Conservation (phyloP, 2,888 invertebrate species). For the Hirtodrosophila confusa region DNA sequence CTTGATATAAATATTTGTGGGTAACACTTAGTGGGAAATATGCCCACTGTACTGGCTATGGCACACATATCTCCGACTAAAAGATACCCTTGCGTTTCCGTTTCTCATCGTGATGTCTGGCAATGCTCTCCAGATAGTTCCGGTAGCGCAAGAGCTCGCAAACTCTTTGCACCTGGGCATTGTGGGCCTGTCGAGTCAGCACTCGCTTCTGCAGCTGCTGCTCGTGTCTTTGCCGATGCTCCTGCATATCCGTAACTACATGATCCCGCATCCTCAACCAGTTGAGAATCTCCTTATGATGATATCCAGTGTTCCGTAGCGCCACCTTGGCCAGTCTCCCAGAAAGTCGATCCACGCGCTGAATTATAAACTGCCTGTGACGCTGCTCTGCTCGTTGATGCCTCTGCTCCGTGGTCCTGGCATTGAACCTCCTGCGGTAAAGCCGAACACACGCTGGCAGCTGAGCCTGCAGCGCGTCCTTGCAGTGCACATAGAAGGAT, state of each 20-base stretch:
- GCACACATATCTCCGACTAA: conserved; percentile 14
- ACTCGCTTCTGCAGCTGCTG: neutral
- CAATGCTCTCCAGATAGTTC: conserved; percentile 27
- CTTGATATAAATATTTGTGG: neutral
- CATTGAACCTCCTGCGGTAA: conserved; percentile 5
- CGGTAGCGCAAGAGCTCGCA: conserved; percentile 18
- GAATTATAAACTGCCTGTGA: neutral
- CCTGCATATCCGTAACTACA: conserved; percentile 20
- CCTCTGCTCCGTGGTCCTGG: neutral
- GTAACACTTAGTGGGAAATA: conserved; percentile 14
- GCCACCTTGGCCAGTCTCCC: neutral
- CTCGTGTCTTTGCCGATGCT: conserved; percentile 18
- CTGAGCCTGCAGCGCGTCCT: conserved; percentile 13
- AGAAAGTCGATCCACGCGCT: conserved; percentile 5
- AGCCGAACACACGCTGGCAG: conserved; percentile 19
- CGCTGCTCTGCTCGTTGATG: conserved; percentile 11
- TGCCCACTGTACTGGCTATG: neutral
- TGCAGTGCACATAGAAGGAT: conserved; percentile 28
- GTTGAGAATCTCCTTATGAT: neutral
- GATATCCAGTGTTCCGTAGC: neutral
- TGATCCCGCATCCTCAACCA: neutral
- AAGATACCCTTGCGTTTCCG: conserved; percentile 36
- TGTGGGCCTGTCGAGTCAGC: conserved; percentile 16
- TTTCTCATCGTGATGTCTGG: conserved; percentile 19
- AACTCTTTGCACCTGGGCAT: conserved; percentile 20